phyloP scores from a whole-genome alignment of 2,113 vertebrate species.

The Phylloscopus trochilus region DNA sequence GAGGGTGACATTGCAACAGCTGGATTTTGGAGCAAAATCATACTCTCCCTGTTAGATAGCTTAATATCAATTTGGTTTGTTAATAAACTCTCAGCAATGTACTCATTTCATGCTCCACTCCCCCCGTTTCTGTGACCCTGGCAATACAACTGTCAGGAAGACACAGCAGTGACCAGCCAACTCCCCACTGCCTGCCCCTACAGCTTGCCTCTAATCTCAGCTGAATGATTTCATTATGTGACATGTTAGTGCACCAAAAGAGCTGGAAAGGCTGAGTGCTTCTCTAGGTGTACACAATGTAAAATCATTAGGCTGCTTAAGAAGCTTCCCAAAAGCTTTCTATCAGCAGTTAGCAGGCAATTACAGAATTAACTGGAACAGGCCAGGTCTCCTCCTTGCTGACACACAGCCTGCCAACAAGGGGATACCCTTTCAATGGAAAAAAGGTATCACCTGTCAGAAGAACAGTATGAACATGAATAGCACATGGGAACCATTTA shows the following conservation, averaged over 20 bases:
- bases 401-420: not conserved
- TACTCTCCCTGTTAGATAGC: not conserved
- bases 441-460: constrained; percentile 3
- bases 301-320: constrained; percentile 5
- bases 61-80: constrained; percentile 7
- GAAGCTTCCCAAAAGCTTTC: constrained; percentile 23
- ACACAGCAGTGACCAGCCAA: not conserved
- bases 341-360: constrained; percentile 43
- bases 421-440: not conserved
- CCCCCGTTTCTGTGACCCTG: not conserved
- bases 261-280: constrained; percentile 12
- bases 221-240: not conserved
- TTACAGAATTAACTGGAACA: constrained; percentile 36
- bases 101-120: not conserved
- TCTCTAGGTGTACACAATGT: not conserved
- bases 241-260: not conserved
- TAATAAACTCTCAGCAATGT: constrained; percentile 5
- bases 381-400: not conserved
- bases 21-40: not conserved
- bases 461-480: not conserved
- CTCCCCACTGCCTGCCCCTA: not conserved
- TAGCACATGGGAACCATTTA: constrained; percentile 25
- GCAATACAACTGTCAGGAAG: not conserved
- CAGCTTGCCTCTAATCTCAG: not conserved
- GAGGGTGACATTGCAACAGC: not conserved